Evolutionary conservation across 2,888 invertebrate species (phyloP).

Genomic region (Euspilapteryx auroguttella): DNA sequence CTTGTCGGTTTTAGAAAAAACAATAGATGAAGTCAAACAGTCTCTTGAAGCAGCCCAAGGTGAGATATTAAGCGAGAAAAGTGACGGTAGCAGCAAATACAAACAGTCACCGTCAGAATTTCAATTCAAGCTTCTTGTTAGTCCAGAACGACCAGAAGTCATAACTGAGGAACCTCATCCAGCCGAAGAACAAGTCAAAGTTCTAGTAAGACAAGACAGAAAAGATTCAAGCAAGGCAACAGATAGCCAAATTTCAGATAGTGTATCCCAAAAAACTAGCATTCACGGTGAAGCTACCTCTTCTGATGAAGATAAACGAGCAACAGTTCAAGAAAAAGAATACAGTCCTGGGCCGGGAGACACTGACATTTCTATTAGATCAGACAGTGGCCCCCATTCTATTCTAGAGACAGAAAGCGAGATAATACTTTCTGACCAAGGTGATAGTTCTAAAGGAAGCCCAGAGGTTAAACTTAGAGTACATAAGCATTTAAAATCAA

Average conservation of each 20-base stretch:
- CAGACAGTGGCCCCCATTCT: conserved; percentile 55
- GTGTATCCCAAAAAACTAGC: conserved; percentile 31
- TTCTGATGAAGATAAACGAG: conserved; percentile 60
- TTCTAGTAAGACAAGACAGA: conserved; percentile 12
- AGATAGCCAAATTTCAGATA: conserved; percentile 44
- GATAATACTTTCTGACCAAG: conserved; percentile 36
- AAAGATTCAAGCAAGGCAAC: conserved; percentile 18
- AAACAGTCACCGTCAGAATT: conserved; percentile 76
- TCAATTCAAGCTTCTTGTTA: conserved; percentile 65
- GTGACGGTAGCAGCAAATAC: conserved; percentile 66
- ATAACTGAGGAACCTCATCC: conserved; percentile 62
- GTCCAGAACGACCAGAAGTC: conserved; percentile 57
- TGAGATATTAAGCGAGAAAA: conserved; percentile 67
- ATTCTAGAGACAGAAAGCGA: conserved; percentile 55
- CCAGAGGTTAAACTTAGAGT: conserved; percentile 45
- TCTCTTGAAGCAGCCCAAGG: conserved; percentile 71
- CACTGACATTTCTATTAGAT: conserved; percentile 36
- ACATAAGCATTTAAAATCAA: conserved; percentile 48
- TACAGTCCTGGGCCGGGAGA: conserved; percentile 37
- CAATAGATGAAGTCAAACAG: conserved; percentile 72
- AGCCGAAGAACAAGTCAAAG: conserved; percentile 35
- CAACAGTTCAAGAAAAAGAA: conserved; percentile 35
- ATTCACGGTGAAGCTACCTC: conserved; percentile 45
- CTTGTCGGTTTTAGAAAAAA: conserved; percentile 66
- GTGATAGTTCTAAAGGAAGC: conserved; percentile 45